Conservation (phyloP, 2,797 vertebrate species). For the Microhierax caerulescens region DNA sequence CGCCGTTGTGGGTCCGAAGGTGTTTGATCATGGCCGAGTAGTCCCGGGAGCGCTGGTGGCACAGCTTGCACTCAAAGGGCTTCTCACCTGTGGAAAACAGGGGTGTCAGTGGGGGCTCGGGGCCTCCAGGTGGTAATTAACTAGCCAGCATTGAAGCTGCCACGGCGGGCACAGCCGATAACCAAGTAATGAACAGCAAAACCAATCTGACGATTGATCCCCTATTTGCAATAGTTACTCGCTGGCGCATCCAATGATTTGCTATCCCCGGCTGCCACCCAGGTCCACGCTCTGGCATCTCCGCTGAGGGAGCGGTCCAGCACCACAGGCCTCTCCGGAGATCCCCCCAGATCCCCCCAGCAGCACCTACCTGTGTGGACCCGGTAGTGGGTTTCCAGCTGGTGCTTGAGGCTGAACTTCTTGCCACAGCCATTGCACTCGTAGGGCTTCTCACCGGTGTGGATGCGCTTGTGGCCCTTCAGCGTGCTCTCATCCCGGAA, state of each 20-base stretch:
- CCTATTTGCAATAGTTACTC: constrained; percentile 79
- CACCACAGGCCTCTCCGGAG: not conserved
- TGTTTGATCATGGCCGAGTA: constrained; percentile 99
- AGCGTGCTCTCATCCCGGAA: constrained; percentile 97
- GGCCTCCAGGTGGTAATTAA: constrained; percentile 38
- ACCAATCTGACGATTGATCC: constrained; percentile 81
- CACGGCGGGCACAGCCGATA: constrained; percentile 57
- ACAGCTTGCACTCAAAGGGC: constrained; percentile 98
- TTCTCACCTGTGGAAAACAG: constrained; percentile 87
- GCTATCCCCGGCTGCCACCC: constrained; percentile 65
- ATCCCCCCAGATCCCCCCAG: not conserved
- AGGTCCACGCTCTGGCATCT: fast-evolving
- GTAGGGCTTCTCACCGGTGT: constrained; percentile 97
- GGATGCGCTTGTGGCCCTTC: constrained; percentile 97
- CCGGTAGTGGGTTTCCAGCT: constrained; percentile 98
- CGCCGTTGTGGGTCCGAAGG: constrained; percentile 97
- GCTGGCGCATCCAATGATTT: not conserved
- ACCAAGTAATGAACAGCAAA: constrained; percentile 88
- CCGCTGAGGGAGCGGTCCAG: fast-evolving
- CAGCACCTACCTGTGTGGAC: constrained; percentile 89
- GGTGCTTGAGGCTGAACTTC: constrained; percentile 98
- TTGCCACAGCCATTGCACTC: constrained; percentile 98
- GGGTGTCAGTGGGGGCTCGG: not conserved
- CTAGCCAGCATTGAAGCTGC: not conserved
- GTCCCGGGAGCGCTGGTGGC: constrained; percentile 96